Conservation (phyloP, 2,888 invertebrate species). For the Aromia moschata region DNA sequence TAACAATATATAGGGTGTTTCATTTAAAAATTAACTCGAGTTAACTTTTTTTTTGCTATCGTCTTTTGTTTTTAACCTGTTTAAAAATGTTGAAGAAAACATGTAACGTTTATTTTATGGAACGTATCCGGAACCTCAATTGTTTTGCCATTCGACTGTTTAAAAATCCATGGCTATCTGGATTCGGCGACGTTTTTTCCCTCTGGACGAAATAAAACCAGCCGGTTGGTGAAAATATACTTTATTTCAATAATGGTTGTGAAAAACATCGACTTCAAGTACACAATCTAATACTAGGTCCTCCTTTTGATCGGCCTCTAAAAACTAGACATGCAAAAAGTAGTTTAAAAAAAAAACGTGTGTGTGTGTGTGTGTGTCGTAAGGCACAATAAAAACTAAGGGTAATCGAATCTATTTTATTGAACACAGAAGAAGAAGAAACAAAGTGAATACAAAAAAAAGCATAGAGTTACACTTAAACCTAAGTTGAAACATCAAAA, state of each 20-base stretch:
- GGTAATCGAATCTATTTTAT: conserved; percentile 41
- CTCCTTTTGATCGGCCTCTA: conserved; percentile 24
- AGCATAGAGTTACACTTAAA: conserved; percentile 40
- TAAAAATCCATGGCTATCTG: too few relatives aligned
- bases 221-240: conserved; percentile 36
- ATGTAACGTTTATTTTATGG: too few relatives aligned
- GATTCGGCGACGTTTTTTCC: not conserved
- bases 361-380: conserved; percentile 26
- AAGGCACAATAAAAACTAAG: conserved; percentile 47
- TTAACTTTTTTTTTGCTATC: too few relatives aligned
- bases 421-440: conserved; percentile 44
- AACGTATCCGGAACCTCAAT: too few relatives aligned
- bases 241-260: conserved; percentile 34
- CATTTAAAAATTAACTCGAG: too few relatives aligned
- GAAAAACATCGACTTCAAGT: conserved; percentile 36
- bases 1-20: too few relatives aligned
- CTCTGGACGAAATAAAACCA: conserved; percentile 3
- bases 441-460: conserved; percentile 32
- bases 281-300: conserved; percentile 30
- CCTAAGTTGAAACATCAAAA: conserved; percentile 34
- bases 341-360: conserved; percentile 15
- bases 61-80: too few relatives aligned
- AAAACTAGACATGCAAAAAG: conserved; percentile 31
- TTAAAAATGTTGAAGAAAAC: too few relatives aligned
- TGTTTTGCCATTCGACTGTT: too few relatives aligned